phyloP scores from a whole-genome alignment of 1,140 invertebrate species.

The Drosophila simulans region DNA sequence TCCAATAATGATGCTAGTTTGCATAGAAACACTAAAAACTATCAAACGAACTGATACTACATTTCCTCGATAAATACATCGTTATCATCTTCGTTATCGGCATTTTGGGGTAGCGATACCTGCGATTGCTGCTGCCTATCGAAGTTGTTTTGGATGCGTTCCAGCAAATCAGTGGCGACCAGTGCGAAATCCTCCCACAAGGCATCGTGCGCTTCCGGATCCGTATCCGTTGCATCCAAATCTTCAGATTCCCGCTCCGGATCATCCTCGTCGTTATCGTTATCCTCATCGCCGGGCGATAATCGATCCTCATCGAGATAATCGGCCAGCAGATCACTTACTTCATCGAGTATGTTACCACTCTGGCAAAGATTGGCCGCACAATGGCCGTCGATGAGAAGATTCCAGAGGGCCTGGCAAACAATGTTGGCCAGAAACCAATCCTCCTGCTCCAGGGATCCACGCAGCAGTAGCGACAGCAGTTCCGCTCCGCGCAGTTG shows the following conservation, averaged over 20 bases:
- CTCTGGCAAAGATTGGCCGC: conserved; percentile 85
- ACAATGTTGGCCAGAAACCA: conserved; percentile 83
- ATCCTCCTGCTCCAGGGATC: conserved; percentile 76
- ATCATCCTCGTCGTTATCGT: conserved; percentile 24
- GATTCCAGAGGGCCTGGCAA: conserved; percentile 88
- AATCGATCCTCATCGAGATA: conserved; percentile 86
- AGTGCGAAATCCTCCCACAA: conserved; percentile 88
- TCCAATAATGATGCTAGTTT: conserved; percentile 4
- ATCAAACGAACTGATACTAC: conserved; percentile 36
- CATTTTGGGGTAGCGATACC: background rate
- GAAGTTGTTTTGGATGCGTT: conserved; percentile 84
- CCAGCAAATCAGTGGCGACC: conserved; percentile 87
- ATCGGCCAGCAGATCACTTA: conserved; percentile 86
- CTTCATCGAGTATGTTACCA: conserved; percentile 85
- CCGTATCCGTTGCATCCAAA: background rate
- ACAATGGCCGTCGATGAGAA: conserved; percentile 86
- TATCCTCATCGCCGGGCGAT: conserved; percentile 56
- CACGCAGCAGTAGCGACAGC: conserved; percentile 62
- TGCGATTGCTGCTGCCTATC: conserved; percentile 55
- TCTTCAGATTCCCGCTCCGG: background rate
- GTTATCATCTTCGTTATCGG: conserved; percentile 58
- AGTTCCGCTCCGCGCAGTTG: conserved; percentile 73
- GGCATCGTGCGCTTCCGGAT: conserved; percentile 64
- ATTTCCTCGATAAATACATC: conserved; percentile 81
- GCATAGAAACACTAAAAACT: conserved; percentile 29